Evolutionary conservation across 2,888 invertebrate genomes (phyloP), one percentile per base, ranked within the genome.

Genomic region (Lepeophtheirus nordmannii): DNA sequence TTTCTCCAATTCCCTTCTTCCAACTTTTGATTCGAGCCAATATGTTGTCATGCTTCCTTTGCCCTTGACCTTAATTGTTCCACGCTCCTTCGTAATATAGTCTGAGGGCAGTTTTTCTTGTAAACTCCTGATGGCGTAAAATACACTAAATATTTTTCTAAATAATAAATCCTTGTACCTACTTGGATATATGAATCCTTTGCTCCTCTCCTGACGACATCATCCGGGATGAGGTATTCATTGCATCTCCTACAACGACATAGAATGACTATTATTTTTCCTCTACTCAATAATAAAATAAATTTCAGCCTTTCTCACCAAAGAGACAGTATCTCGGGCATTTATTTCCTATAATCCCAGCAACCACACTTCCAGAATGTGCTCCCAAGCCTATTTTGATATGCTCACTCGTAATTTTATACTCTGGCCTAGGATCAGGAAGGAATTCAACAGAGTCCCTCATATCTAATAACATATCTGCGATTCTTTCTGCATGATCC

Each of bases 391-490:
- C 14, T 17, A 63, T 63, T 37, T 53, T 46, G 30, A 63, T 40
- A 63, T 63, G 63, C 2, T 63, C 63, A 22, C 10, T n/a, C 12
- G 30, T 14, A 20, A 46, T 56, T 17, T 20, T 56, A 53, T 53
- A 46, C 12, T 56, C 63, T 12, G 63, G 63, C 10, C 63, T 12
- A 9, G 65, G 65, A 58, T 65, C 65, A n/a, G 46, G 46, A 9
- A 65, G 58, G 39, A 65, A 65, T 23, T 85, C 86, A 72, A 93
- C 92, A 1, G 90, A 89, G 70, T 89, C 87, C 1, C 93, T 84
- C 93, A 94, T 94, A 72, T 93, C 93, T 38, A 93, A 77, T 0
- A 92, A 93, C 93, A 94, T 93, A 74, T 90, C 87, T 74, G 89
- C 90, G 8, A 90, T 88, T 72, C 87, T 83, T 74, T 90, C 87